These are phyloP conservation scores for Speoplatyrhinus poulsoni DNA, from an alignment of 2,113 vertebrate genomes.

Conservation along the genomic window DNA sequence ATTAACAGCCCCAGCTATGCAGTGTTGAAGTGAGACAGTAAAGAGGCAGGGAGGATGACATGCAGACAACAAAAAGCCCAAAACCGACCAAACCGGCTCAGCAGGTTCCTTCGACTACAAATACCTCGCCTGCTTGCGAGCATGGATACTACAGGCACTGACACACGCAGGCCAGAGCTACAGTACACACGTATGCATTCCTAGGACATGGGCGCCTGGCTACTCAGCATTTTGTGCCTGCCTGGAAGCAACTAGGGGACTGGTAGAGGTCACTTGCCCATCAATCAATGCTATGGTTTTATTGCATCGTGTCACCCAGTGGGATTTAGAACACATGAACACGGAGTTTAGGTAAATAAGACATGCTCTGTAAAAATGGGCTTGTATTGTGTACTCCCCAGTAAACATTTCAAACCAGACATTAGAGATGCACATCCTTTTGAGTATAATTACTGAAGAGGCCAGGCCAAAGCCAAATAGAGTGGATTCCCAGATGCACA, in stretches of 20 bases:
- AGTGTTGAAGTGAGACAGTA: conserved; percentile 21
- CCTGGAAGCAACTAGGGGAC: conserved; percentile 30
- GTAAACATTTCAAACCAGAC: background rate
- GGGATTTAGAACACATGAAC: background rate
- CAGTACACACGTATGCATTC: conserved; percentile 25
- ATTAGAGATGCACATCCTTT: background rate
- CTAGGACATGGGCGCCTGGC: conserved; percentile 24
- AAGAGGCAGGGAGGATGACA: conserved; percentile 12
- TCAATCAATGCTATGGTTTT: background rate
- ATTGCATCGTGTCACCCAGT: conserved; percentile 8
- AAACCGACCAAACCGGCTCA: conserved; percentile 59
- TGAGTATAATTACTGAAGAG: background rate
- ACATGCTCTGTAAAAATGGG: no score
- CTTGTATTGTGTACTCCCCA: conserved; percentile 3
- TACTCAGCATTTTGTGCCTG: conserved; percentile 66
- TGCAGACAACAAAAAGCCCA: conserved; percentile 44
- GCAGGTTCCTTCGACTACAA: conserved; percentile 51
- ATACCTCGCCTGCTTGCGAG: conserved; percentile 61
- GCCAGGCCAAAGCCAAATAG: no score
- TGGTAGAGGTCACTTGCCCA: conserved; percentile 62
- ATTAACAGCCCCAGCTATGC: conserved; percentile 19
- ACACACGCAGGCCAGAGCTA: conserved; percentile 23
- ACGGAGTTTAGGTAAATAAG: background rate
- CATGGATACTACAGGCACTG: conserved; percentile 47
- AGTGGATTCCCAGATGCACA: no score